Conservation (phyloP, 2,113 vertebrate species). For the Trochalopteron elliotii region DNA sequence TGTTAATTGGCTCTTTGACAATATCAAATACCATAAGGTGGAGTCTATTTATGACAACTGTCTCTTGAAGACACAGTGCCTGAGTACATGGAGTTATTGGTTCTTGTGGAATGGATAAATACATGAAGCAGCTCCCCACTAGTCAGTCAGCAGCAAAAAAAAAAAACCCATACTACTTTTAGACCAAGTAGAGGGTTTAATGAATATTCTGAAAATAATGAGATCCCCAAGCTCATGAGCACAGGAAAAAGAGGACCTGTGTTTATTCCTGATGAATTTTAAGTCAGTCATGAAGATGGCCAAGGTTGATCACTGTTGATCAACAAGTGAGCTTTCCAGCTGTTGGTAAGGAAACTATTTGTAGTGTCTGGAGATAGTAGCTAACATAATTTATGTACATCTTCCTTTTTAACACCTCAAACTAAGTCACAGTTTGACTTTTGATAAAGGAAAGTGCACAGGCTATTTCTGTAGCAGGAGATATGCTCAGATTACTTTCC, state of each 20-base stretch:
- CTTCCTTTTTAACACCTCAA: neutral
- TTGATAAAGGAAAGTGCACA: neutral
- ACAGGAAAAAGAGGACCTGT: neutral
- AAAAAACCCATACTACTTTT: conserved; percentile 10
- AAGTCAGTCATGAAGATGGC: neutral
- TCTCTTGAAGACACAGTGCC: neutral
- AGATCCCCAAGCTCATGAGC: neutral
- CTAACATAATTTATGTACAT: neutral
- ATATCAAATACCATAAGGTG: neutral
- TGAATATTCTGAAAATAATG: conserved; percentile 38
- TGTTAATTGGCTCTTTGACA: conserved; percentile 13
- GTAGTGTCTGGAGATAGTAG: neutral
- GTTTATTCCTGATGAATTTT: neutral
- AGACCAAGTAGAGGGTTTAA: neutral
- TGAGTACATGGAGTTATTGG: neutral
- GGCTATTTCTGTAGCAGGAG: neutral
- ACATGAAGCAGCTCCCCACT: neutral
- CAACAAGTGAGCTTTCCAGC: neutral
- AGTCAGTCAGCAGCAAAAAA: neutral
- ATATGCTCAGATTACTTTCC: neutral
- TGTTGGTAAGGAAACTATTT: neutral
- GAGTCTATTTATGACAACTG: neutral
- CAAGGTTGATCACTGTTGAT: neutral
- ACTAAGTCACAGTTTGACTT: neutral
- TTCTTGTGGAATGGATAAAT: neutral